Evolutionary conservation across 2,797 vertebrate species (phyloP).

Genomic region (Enoplosus armatus): DNA sequence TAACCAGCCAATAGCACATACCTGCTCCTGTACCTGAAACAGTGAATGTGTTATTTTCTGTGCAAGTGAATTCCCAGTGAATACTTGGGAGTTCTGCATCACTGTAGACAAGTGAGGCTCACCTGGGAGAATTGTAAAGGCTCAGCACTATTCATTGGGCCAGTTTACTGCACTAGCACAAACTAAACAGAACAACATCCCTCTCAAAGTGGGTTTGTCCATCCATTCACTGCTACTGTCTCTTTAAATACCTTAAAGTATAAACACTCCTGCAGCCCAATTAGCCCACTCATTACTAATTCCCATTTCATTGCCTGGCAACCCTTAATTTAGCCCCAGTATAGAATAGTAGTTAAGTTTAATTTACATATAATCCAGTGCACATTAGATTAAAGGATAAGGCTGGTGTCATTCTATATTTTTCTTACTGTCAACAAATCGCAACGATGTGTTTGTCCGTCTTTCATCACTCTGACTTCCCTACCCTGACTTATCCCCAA

Average conservation of each 20-base stretch:
- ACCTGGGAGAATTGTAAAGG: neutral
- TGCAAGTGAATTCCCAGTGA: constrained; percentile 38
- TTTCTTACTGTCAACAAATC: neutral
- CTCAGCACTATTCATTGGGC: constrained; percentile 19
- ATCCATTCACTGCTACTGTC: constrained; percentile 32
- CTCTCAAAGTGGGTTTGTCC: neutral
- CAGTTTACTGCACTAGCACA: neutral
- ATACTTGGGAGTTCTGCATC: constrained; percentile 54
- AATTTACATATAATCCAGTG: neutral
- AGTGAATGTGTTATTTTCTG: constrained; percentile 23
- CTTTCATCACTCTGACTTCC: neutral
- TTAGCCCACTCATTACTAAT: neutral
- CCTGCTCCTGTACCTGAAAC: constrained; percentile 44
- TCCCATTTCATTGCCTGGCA: neutral
- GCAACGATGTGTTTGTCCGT: no score
- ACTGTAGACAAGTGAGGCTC: neutral
- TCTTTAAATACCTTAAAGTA: constrained; percentile 57
- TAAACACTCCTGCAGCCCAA: constrained; percentile 26
- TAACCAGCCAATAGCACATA: constrained; percentile 45
- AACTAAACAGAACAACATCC: neutral
- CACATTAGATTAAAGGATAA: neutral
- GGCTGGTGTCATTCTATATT: no score
- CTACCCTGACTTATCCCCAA: neutral
- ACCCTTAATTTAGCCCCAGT: neutral
- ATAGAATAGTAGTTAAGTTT: neutral